A percentile compares a stretch with the other conserved stretches of the same genome.
These are phyloP conservation scores for Scaptomyza tumidula DNA, from an alignment of 2,888 invertebrate genomes.

Conservation along the genomic window DNA sequence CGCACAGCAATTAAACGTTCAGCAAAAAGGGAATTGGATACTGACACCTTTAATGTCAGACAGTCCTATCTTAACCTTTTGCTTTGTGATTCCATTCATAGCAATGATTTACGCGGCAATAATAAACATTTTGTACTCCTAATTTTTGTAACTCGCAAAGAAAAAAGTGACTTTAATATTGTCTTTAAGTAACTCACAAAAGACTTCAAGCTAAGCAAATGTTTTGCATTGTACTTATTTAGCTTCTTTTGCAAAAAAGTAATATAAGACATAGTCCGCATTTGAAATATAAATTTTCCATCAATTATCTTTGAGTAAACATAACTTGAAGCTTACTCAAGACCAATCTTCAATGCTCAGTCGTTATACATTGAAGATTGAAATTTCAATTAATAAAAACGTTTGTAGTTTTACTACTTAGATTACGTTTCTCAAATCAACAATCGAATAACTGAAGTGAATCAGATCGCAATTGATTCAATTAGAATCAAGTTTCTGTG, in stretches of 20 bases:
- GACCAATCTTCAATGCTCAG: no score
- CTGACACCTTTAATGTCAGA: slow-evolving; percentile 25
- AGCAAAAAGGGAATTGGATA: slow-evolving; percentile 31
- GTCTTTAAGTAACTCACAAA: no score
- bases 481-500: slow-evolving; percentile 19
- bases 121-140: no score
- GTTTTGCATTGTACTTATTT: no score
- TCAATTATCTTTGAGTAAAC: background rate
- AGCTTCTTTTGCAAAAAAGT: no score
- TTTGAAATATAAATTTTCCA: background rate
- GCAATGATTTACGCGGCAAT: slow-evolving; percentile 1
- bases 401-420: background rate
- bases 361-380: background rate
- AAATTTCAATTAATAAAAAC: background rate
- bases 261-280: no score
- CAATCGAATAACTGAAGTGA: slow-evolving; percentile 1
- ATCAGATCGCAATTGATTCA: slow-evolving; percentile 40
- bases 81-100: slow-evolving; percentile 23
- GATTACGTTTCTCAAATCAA: background rate
- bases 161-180: background rate
- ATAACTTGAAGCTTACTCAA: background rate
- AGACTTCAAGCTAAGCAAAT: no score
- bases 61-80: slow-evolving; percentile 18
- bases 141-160: background rate
- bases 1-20: slow-evolving; percentile 36